phyloP scores from a whole-genome alignment of 2,113 vertebrate species.

The Empidonax traillii region DNA sequence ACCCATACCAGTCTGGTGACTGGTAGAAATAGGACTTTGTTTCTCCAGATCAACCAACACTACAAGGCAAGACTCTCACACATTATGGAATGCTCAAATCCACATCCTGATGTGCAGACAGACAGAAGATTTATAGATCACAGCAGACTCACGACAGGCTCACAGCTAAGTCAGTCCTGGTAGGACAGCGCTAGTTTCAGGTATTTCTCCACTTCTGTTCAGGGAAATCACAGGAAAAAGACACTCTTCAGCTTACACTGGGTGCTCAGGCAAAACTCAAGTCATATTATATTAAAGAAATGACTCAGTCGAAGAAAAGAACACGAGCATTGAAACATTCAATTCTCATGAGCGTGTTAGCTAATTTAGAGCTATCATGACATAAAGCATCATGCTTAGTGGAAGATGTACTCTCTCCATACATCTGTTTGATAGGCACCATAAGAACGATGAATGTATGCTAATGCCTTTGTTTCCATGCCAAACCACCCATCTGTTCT shows the following conservation, averaged over 20 bases:
- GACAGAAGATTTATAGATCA: background rate
- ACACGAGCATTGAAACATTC: background rate
- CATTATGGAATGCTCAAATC: background rate
- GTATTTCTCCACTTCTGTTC: background rate
- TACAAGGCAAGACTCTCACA: background rate
- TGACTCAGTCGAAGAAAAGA: background rate
- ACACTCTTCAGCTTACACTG: background rate
- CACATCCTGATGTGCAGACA: background rate
- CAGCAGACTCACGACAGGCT: background rate
- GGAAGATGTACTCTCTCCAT: background rate
- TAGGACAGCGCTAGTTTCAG: background rate
- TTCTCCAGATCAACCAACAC: background rate
- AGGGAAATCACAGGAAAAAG: background rate
- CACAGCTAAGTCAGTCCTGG: background rate
- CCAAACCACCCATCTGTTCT: slow-evolving; percentile 36
- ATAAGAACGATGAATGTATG: background rate
- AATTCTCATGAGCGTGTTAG: background rate
- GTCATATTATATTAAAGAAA: background rate
- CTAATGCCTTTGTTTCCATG: background rate
- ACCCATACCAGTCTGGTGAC: background rate
- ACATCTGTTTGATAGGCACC: background rate
- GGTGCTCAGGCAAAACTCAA: background rate
- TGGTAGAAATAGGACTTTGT: background rate
- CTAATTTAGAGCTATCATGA: background rate
- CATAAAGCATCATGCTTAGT: background rate